A percentile compares a stretch with the other conserved stretches of the same genome.
Evolutionary conservation across 2,888 invertebrate species (phyloP).

Genomic region (Oegoconia quadripuncta): DNA sequence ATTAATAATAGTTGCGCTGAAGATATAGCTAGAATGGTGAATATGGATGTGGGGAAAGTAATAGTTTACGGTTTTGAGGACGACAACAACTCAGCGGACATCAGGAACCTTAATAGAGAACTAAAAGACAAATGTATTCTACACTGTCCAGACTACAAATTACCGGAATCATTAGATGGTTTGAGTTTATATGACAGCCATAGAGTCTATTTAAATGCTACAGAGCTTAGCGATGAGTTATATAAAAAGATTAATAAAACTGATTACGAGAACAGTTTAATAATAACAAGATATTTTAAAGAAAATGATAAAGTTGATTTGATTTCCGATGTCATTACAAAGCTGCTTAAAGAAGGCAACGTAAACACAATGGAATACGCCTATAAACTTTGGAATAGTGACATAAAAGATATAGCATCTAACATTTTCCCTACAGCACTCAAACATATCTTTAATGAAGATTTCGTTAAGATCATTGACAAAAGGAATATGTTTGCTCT

Average conservation of each 20-base stretch:
- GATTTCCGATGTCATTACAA: constrained; percentile 23
- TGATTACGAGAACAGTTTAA: constrained; percentile 28
- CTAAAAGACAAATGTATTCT: constrained; percentile 25
- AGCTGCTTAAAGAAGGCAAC: constrained; percentile 23
- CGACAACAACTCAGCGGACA: constrained; percentile 19
- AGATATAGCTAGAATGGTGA: constrained; percentile 42
- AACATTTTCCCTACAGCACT: constrained; percentile 30
- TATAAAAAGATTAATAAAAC: constrained; percentile 21
- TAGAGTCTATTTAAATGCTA: constrained; percentile 30
- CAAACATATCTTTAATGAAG: constrained; percentile 25
- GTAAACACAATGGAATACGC: constrained; percentile 26
- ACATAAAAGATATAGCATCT: constrained; percentile 21
- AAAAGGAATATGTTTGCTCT: constrained; percentile 26
- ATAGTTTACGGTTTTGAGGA: constrained; percentile 34
- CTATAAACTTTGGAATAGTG: constrained; percentile 31
- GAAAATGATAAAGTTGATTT: constrained; percentile 13
- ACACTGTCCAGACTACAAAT: constrained; percentile 24
- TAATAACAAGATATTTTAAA: constrained; percentile 24
- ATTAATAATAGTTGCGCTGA: constrained; percentile 40
- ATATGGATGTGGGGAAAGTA: constrained; percentile 31
- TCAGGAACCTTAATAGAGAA: constrained; percentile 28
- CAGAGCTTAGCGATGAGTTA: constrained; percentile 24
- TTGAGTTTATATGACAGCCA: constrained; percentile 30
- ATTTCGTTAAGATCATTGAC: constrained; percentile 28
- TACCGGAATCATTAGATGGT: constrained; percentile 24